phyloP scores from a whole-genome alignment of 1,140 invertebrate species.

The Drosophila bocqueti region DNA sequence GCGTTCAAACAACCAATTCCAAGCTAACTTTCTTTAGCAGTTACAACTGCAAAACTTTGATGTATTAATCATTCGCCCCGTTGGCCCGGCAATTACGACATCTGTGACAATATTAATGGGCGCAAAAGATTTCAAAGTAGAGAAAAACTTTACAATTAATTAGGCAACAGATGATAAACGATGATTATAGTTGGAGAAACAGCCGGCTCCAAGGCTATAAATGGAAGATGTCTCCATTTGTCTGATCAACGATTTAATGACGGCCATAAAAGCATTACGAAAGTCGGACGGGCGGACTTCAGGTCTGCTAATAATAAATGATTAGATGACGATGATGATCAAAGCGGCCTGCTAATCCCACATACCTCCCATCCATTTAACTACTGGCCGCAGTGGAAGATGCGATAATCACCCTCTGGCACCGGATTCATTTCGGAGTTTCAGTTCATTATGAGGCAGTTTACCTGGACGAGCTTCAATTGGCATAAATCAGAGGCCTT shows the following conservation, averaged over 20 bases:
- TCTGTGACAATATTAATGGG: constrained; percentile 81
- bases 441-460: constrained; percentile 72
- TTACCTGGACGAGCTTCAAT: constrained; percentile 74
- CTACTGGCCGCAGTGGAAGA: constrained; percentile 8
- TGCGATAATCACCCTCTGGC: constrained; percentile 41
- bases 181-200: constrained; percentile 66
- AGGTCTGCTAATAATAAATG: constrained; percentile 65
- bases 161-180: constrained; percentile 75
- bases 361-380: constrained; percentile 12
- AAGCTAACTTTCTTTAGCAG: constrained; percentile 4
- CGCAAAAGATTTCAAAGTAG: constrained; percentile 33
- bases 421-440: constrained; percentile 38
- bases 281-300: background rate
- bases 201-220: constrained; percentile 39
- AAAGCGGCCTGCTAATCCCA: constrained; percentile 48
- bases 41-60: constrained; percentile 68
- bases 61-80: constrained; percentile 66
- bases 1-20: background rate
- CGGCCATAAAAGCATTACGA: constrained; percentile 64
- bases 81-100: constrained; percentile 58
- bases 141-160: constrained; percentile 79
- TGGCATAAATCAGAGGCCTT: constrained; percentile 76
- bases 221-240: constrained; percentile 67
- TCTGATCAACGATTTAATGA: constrained; percentile 71
- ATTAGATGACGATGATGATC: constrained; percentile 58